Evolutionary conservation across 2,797 vertebrate species (phyloP).

Genomic region (Dendrocincla fuliginosa): DNA sequence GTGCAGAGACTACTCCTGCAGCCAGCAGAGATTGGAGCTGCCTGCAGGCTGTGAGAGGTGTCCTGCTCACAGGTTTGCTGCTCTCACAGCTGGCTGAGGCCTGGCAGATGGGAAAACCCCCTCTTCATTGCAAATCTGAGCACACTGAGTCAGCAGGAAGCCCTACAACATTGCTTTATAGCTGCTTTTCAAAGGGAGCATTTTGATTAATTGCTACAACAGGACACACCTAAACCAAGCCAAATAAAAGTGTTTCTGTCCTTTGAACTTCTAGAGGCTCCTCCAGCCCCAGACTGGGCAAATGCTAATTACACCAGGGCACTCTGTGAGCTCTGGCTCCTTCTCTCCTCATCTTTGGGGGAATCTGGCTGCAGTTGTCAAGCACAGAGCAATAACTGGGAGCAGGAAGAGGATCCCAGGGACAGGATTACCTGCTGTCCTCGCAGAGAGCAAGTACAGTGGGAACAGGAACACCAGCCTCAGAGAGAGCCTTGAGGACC

Average conservation of each 20-base stretch:
- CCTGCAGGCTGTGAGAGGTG: background rate
- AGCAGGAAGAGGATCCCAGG: background rate
- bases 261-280: background rate
- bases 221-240: background rate
- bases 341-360: background rate
- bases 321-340: background rate
- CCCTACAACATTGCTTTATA: background rate
- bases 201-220: background rate
- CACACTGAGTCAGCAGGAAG: background rate
- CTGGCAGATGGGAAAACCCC: background rate
- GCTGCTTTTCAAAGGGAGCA: background rate
- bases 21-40: background rate
- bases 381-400: background rate
- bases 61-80: background rate
- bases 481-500: constrained; percentile 78
- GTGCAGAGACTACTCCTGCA: background rate
- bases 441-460: constrained; percentile 77
- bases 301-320: background rate
- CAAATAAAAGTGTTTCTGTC: background rate
- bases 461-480: constrained; percentile 79
- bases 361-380: background rate
- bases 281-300: background rate
- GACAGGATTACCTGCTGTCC: constrained; percentile 75
- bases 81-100: background rate
- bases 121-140: background rate